These are phyloP conservation scores for Tolypeutes matacus DNA, from an alignment of 2,797 vertebrate genomes.

Conservation along the genomic window DNA sequence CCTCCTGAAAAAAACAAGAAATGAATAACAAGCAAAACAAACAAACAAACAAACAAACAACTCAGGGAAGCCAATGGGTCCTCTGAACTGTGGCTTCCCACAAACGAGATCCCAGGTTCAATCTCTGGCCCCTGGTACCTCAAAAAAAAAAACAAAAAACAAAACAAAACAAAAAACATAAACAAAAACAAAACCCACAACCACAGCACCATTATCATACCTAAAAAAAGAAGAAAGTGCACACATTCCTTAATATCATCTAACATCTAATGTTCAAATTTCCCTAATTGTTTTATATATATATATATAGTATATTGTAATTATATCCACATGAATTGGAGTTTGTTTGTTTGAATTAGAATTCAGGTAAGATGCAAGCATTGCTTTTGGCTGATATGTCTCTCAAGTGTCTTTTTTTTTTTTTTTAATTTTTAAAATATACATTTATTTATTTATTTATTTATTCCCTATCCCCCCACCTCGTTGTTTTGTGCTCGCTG, in stretches of 20 bases:
- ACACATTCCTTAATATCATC: neutral
- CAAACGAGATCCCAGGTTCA: too few species aligned
- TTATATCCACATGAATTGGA: neutral
- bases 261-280: neutral
- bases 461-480: too few species aligned
- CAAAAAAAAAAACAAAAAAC: too few species aligned
- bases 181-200: neutral
- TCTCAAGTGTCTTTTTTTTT: neutral
- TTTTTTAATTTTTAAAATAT: too few species aligned
- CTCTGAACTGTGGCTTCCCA: too few species aligned
- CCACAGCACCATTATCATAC: neutral
- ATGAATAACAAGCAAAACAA: too few species aligned
- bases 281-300: neutral
- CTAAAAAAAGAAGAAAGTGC: neutral
- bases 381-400: neutral
- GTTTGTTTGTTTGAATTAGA: constrained; percentile 4
- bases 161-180: neutral
- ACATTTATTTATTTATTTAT: too few species aligned
- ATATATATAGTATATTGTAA: neutral
- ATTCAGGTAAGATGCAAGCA: neutral
- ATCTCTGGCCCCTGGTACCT: too few species aligned
- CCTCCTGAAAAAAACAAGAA: too few species aligned
- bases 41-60: too few species aligned
- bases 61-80: too few species aligned
- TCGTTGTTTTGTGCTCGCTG: too few species aligned